Evolutionary conservation across 2,888 invertebrate genomes (phyloP).

Genomic region (Corbicula japonica): DNA sequence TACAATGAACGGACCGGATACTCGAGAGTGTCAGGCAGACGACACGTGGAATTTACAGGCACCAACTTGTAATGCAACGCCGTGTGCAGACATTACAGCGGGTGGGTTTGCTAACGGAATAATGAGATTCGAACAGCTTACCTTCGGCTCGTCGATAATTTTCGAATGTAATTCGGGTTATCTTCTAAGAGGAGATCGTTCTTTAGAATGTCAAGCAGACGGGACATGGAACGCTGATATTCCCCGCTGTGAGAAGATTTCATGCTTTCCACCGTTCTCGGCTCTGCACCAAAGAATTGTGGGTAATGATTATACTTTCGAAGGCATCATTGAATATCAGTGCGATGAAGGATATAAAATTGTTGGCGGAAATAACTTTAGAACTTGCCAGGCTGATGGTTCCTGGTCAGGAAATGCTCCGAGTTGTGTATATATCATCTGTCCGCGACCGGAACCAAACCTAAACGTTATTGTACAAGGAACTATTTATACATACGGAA

Average conservation of each 20-base stretch:
- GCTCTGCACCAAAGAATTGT: conserved; percentile 60
- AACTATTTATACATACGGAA: conserved; percentile 51
- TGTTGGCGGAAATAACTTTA: conserved; percentile 62
- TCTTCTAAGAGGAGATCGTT: conserved; percentile 70
- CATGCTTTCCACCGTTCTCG: conserved; percentile 54
- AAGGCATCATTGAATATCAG: conserved; percentile 65
- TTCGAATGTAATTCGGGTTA: conserved; percentile 77
- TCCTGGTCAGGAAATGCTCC: conserved; percentile 72
- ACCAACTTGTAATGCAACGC: conserved; percentile 77
- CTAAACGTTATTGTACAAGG: conserved; percentile 51
- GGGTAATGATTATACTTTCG: conserved; percentile 58
- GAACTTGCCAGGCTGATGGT: conserved; percentile 71
- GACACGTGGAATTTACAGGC: conserved; percentile 78
- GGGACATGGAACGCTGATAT: conserved; percentile 72
- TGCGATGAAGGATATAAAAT: conserved; percentile 74
- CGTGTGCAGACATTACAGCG: conserved; percentile 71
- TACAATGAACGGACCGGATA: conserved; percentile 94
- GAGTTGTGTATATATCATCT: conserved; percentile 69
- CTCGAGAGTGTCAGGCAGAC: conserved; percentile 89
- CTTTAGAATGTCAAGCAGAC: conserved; percentile 75
- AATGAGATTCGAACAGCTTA: conserved; percentile 44
- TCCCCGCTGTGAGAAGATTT: conserved; percentile 57
- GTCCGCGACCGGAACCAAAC: conserved; percentile 61
- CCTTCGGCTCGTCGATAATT: conserved; percentile 52
- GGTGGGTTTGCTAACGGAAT: conserved; percentile 57